Percentiles rank a stretch among this genome's conserved stretches.
Evolutionary conservation across 2,888 invertebrate genomes (phyloP).

Genomic region (Teleogryllus oceanicus): DNA sequence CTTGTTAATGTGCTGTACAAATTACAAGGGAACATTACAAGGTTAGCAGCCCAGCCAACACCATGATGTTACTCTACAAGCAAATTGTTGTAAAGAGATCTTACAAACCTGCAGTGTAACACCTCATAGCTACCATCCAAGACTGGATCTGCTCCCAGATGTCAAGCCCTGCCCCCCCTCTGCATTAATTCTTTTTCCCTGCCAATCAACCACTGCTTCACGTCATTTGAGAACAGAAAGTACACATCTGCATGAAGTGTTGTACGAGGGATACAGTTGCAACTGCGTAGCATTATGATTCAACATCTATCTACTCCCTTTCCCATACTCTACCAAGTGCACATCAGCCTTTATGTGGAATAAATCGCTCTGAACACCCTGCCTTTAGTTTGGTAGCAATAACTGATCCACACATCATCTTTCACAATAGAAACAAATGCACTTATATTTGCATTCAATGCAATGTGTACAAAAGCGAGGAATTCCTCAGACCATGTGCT

Average conservation of each 20-base stretch:
- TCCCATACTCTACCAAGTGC: not conserved
- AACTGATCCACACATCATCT: too few relatives aligned
- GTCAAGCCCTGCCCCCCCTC: not conserved
- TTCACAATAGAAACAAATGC: not conserved
- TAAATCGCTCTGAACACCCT: not conserved
- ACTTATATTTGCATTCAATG: not conserved
- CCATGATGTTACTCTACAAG: not conserved
- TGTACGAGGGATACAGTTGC: not conserved
- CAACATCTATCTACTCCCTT: too few relatives aligned
- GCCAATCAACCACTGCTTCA: not conserved
- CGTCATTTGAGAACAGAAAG: not conserved
- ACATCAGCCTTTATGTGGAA: not conserved
- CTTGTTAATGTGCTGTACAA: not conserved
- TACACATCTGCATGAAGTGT: not conserved
- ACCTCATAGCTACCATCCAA: not conserved
- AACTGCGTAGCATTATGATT: too few relatives aligned
- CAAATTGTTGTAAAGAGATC: not conserved
- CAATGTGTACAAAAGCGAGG: not conserved
- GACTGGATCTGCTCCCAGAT: not conserved
- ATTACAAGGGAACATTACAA: not conserved
- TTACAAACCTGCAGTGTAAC: not conserved
- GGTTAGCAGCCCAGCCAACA: constrained; percentile 18
- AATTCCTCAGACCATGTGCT: not conserved
- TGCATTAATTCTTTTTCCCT: not conserved
- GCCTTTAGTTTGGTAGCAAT: not conserved